These are phyloP conservation scores for Idaea biselata DNA, from an alignment of 2,888 invertebrate genomes.

Conservation along the genomic window DNA sequence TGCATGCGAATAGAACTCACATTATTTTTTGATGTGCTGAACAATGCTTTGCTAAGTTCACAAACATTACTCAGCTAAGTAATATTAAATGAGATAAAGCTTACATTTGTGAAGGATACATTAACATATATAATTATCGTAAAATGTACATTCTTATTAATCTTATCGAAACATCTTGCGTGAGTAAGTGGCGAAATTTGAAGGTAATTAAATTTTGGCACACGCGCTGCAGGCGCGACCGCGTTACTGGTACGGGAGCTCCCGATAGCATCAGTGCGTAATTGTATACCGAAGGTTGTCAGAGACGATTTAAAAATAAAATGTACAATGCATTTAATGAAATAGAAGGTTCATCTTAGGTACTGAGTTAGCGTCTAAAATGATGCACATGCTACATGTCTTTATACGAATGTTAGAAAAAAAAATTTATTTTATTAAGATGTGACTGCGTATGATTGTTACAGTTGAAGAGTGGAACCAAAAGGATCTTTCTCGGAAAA, in stretches of 20 bases:
- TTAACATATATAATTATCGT: not conserved
- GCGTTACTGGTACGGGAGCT: conserved; percentile 38
- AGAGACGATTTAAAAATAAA: not conserved
- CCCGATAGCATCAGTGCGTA: conserved; percentile 58
- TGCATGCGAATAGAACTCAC: too few species aligned
- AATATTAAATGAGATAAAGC: not conserved
- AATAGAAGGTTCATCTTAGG: not conserved
- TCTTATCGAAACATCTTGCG: conserved; percentile 26
- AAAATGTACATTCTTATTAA: conserved; percentile 17
- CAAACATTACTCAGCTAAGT: too few species aligned
- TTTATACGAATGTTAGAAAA: not conserved
- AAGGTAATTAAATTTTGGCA: conserved; percentile 68
- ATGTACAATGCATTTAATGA: not conserved
- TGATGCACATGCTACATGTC: too few species aligned
- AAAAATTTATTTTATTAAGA: not conserved
- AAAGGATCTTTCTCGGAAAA: conserved; percentile 75
- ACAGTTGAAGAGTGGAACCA: conserved; percentile 52
- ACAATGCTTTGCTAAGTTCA: not conserved
- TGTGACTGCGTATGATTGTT: conserved; percentile 33
- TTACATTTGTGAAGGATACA: not conserved
- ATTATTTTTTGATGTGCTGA: too few species aligned
- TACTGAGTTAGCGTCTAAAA: too few species aligned
- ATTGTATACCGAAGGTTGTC: conserved; percentile 45
- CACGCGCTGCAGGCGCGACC: conserved; percentile 38
- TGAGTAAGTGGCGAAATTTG: conserved; percentile 57